These are phyloP conservation scores for Episyrphus balteatus DNA, from an alignment of 1,140 invertebrate genomes.

Conservation along the genomic window DNA sequence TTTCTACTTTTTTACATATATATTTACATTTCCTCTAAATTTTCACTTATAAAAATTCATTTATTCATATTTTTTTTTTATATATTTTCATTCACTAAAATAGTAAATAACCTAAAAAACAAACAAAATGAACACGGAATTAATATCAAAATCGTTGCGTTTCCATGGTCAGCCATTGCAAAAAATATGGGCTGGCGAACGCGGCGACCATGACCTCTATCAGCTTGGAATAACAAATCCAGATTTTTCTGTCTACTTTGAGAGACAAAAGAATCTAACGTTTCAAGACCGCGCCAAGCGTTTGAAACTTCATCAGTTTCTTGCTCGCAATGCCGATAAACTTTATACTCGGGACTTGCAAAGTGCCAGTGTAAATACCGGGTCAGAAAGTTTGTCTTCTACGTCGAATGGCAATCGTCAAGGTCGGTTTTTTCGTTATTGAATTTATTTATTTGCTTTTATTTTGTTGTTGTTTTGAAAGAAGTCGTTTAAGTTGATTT, in stretches of 20 bases:
- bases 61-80: too few species aligned
- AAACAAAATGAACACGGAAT: slow-evolving; percentile 26
- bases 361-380: slow-evolving; percentile 32
- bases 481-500: background rate
- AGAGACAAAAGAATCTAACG: slow-evolving; percentile 60
- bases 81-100: too few species aligned
- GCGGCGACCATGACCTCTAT: slow-evolving; percentile 58
- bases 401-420: background rate
- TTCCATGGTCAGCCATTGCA: slow-evolving; percentile 76
- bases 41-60: too few species aligned
- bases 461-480: background rate
- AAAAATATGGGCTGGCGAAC: slow-evolving; percentile 72
- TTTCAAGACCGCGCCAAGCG: slow-evolving; percentile 73
- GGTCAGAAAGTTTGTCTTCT: too few species aligned
- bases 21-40: too few species aligned
- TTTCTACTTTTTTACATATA: too few species aligned
- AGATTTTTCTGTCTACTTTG: slow-evolving; percentile 63
- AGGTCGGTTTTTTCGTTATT: background rate
- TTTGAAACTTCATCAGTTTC: slow-evolving; percentile 72
- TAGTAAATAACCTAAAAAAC: too few species aligned
- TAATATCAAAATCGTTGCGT: slow-evolving; percentile 58
- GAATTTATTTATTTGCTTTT: background rate
- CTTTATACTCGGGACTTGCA: slow-evolving; percentile 41
- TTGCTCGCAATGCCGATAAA: slow-evolving; percentile 61
- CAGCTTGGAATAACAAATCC: slow-evolving; percentile 54